Evolutionary conservation across 2,113 vertebrate genomes (phyloP).

Genomic region (Pelodiscus sinensis): DNA sequence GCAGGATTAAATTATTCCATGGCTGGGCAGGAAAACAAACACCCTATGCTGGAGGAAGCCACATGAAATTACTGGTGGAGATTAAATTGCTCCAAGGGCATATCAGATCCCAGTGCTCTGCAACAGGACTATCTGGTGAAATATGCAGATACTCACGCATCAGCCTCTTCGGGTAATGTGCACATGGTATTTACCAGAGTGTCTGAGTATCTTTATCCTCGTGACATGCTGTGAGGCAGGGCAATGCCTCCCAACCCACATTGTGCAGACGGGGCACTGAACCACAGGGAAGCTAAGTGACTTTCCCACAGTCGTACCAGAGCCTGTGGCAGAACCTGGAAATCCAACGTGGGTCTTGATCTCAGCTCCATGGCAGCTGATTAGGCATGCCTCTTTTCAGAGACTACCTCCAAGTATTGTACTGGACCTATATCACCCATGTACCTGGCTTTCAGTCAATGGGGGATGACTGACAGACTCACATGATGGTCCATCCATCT

Average conservation of each 20-base stretch:
- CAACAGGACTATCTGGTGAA: constrained; percentile 67
- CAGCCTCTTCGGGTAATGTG: not conserved
- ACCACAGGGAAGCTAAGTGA: not conserved
- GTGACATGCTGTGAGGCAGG: not conserved
- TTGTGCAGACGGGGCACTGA: not conserved
- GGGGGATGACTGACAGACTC: not conserved
- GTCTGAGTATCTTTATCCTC: constrained; percentile 10
- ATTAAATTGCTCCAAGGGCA: constrained; percentile 67
- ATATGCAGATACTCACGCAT: constrained; percentile 40
- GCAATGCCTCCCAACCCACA: not conserved
- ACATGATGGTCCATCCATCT: not conserved
- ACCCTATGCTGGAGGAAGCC: constrained; percentile 40
- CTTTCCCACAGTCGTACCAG: not conserved
- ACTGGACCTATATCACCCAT: not conserved
- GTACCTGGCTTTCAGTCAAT: not conserved
- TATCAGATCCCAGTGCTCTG: constrained; percentile 58
- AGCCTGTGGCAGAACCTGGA: accelerated
- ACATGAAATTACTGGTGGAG: constrained; percentile 72
- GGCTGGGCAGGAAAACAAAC: constrained; percentile 31
- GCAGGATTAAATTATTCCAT: constrained; percentile 73
- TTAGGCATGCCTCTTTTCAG: not conserved
- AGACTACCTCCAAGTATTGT: accelerated
- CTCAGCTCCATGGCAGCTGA: not conserved
- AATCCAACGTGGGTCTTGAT: not conserved
- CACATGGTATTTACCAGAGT: not conserved